phyloP scores from a whole-genome alignment of 2,797 vertebrate species.

The Neosilurus mollespiculum region DNA sequence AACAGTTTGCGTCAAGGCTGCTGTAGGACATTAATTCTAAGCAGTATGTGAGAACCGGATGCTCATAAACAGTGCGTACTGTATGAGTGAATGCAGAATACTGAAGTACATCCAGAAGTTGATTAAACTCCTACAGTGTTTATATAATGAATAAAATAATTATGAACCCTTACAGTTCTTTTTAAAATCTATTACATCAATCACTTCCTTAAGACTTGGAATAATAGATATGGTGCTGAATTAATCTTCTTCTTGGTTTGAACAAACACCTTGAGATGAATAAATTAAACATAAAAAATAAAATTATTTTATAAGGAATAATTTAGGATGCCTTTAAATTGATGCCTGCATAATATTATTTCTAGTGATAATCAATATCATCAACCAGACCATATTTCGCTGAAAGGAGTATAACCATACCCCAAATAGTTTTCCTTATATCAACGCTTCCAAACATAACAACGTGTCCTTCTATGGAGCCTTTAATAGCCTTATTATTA shows the following conservation, averaged over 20 bases:
- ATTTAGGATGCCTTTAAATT: no score
- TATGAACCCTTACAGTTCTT: neutral
- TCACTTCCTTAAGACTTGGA: neutral
- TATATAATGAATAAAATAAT: neutral
- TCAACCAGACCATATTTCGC: neutral
- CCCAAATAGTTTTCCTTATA: neutral
- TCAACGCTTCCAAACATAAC: neutral
- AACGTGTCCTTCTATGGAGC: neutral
- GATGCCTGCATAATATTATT: neutral
- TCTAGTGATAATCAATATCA: neutral
- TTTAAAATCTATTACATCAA: neutral
- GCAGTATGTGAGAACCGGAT: neutral
- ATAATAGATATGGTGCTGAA: neutral
- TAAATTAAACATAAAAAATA: neutral
- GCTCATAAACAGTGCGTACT: neutral
- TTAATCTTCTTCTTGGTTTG: no score
- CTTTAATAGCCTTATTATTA: neutral
- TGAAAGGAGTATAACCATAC: neutral
- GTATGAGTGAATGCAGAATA: neutral
- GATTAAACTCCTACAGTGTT: neutral
- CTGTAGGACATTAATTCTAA: neutral
- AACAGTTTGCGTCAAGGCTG: conserved; percentile 5
- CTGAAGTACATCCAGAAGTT: neutral
- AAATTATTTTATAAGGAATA: no score
- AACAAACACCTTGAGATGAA: neutral